Evolutionary conservation across 1,140 invertebrate species (phyloP), one percentile per base, ranked within the genome.

Genomic region (Nilaparvata lugens): DNA sequence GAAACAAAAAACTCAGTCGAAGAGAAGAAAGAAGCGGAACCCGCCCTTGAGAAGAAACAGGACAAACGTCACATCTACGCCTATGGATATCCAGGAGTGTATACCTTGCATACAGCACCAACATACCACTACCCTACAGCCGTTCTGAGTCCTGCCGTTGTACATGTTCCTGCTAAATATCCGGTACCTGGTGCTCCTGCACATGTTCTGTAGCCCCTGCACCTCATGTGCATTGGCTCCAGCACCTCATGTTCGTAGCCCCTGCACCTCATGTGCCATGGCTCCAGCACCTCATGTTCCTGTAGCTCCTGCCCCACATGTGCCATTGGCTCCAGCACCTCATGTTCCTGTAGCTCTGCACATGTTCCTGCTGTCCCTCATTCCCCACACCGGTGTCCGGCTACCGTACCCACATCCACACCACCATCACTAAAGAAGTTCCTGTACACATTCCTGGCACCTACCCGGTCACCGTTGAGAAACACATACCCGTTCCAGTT

Each of bases 391-490:
- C 6, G 16, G 19, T 23, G 4, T 7, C 19, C 6, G 38, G 16
- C 11, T 19, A 24, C 38, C 18, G 21, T 14, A 58, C 56, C 6
- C 56, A 58, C 56, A 58, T 42, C 4, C 35, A 43, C 18, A 45
- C 40, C 2, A 58, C 56, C 24, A 38, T 53, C n/a, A 52, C 45
- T 25, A 53, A 53, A 14, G 43, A 25, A 16, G 58, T 60, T 7
- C 45, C 58, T 11, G 45, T 52, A 7, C 23, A 45, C 11, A 51
- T 53, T n/a, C 58, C 58, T 13, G 45, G 14, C 4, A 86, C 86
- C 11, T 88, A 88, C 70, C 79, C 84, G 18, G 85, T 88, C 5
- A 62, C 60, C 13, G 69, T 75, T 1, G 81, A 83, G 64, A 85
- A 86, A 66, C 79, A 81, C 65, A 75, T 86, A 5, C 82, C 78